phyloP scores from a whole-genome alignment of 2,113 vertebrate species.

The Brachypodius melanocephalos region DNA sequence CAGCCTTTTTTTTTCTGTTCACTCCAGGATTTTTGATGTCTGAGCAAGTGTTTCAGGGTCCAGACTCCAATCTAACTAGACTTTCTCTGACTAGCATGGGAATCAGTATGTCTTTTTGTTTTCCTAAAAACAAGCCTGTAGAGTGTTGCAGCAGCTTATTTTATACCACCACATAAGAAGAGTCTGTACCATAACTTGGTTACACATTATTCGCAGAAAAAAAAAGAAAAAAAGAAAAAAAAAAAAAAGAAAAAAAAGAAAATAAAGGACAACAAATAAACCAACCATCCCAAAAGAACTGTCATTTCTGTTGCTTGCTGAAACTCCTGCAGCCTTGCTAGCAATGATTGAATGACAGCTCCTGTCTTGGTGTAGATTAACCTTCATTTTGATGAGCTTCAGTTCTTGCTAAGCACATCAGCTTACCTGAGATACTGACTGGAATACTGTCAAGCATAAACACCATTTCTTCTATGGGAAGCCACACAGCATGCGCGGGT shows the following conservation, averaged over 20 bases:
- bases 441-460: conserved; percentile 18
- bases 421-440: neutral
- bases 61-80: neutral
- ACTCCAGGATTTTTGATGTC: neutral
- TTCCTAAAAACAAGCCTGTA: neutral
- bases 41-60: neutral
- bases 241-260: too few species aligned
- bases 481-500: neutral
- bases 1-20: neutral
- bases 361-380: neutral
- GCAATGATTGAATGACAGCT: neutral
- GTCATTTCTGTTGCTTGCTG: neutral
- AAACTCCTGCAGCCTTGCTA: neutral
- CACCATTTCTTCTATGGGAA: neutral
- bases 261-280: neutral
- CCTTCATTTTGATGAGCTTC: conserved; percentile 21
- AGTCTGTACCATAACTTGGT: neutral
- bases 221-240: too few species aligned
- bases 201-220: neutral
- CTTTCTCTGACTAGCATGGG: neutral
- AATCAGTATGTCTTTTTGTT: neutral
- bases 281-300: neutral
- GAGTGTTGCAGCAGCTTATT: neutral
- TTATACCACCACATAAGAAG: neutral
- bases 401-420: neutral